These are phyloP conservation scores for Acronicta leporina DNA, from an alignment of 2,888 invertebrate genomes.

Conservation along the genomic window DNA sequence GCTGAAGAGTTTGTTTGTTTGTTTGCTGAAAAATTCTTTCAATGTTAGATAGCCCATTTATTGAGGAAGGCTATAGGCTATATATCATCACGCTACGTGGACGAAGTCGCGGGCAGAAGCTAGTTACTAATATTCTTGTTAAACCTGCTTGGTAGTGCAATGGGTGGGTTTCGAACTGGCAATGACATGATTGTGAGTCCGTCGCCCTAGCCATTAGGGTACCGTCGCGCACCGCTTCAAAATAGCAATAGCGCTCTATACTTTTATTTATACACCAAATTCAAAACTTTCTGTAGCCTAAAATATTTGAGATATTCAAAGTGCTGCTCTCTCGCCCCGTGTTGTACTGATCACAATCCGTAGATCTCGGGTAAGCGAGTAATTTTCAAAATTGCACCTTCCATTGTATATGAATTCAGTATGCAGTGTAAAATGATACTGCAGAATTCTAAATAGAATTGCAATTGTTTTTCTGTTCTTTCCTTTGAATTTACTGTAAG, in stretches of 20 bases:
- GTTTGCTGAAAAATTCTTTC: too few species aligned
- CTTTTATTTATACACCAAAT: conserved; percentile 16
- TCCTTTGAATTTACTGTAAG: conserved; percentile 13
- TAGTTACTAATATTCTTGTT: too few species aligned
- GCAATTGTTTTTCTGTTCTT: conserved; percentile 29
- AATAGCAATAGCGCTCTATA: conserved; percentile 7
- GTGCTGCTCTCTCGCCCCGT: conserved; percentile 29
- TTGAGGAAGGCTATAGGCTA: too few species aligned
- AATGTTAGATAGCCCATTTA: too few species aligned
- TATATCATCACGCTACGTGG: too few species aligned
- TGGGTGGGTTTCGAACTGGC: too few species aligned
- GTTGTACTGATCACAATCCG: conserved; percentile 31
- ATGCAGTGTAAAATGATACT: conserved; percentile 31
- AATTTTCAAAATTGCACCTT: conserved; percentile 60
- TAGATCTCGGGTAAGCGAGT: conserved; percentile 54
- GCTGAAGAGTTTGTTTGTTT: too few species aligned
- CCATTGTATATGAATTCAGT: conserved; percentile 28
- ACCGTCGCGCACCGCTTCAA: too few species aligned
- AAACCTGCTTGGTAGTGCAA: too few species aligned
- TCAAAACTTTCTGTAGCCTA: conserved; percentile 16
- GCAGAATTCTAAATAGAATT: conserved; percentile 42
- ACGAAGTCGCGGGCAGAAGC: too few species aligned
- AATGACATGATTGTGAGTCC: too few species aligned
- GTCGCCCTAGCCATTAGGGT: too few species aligned
- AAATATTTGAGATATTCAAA: conserved; percentile 53